These are phyloP conservation scores for Cervus canadensis DNA, from an alignment of 2,113 vertebrate species.

Conservation along the genomic window DNA sequence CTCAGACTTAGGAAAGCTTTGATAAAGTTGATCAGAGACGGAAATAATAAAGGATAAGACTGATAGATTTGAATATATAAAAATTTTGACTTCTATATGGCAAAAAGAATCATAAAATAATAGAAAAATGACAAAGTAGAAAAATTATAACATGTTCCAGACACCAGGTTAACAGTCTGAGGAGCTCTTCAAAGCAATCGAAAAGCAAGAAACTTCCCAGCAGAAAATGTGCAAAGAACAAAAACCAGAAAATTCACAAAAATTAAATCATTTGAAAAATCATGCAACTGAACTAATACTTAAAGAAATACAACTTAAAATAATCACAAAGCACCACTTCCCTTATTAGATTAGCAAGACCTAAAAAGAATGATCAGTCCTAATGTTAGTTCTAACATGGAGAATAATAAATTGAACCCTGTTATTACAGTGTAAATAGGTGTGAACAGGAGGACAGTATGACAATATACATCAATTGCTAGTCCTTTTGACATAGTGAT, in stretches of 20 bases:
- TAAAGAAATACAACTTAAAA: not conserved
- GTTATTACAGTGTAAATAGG: not conserved
- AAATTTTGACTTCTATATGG: conserved; percentile 13
- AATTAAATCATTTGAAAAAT: not conserved
- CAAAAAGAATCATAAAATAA: conserved; percentile 1
- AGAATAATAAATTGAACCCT: not conserved
- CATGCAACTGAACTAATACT: not conserved
- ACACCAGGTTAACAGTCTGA: not conserved
- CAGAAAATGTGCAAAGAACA: not conserved
- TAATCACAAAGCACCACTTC: not conserved
- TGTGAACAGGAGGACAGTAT: not conserved
- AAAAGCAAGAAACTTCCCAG: conserved; percentile 1
- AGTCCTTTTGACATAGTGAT: not conserved
- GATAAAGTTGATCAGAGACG: not conserved
- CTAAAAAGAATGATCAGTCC: not conserved
- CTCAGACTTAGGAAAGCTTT: not conserved
- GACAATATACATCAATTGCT: not conserved
- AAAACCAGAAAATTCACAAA: not conserved
- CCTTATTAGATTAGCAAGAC: not conserved
- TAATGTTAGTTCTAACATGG: not conserved
- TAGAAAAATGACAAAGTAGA: not conserved
- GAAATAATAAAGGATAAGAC: conserved; percentile 30
- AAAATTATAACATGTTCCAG: conserved; percentile 17
- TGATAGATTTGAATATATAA: not conserved
- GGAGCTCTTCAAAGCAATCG: not conserved